A percentile compares a stretch with the other conserved stretches of the same genome.
These are phyloP conservation scores for Hemistola chrysoprasaria DNA, from an alignment of 2,888 invertebrate genomes.

Conservation along the genomic window DNA sequence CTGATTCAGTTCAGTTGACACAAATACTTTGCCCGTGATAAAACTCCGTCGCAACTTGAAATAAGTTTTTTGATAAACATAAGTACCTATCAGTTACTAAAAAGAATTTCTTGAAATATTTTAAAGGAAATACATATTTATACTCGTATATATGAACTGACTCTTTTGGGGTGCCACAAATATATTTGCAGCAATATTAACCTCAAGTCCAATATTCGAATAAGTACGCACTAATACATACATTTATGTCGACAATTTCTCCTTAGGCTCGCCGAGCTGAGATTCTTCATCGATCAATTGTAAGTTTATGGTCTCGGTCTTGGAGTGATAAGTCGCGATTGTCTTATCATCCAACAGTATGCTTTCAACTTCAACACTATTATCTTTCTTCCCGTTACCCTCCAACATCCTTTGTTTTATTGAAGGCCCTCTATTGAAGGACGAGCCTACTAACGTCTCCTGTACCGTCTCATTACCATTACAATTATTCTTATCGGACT, in stretches of 20 bases:
- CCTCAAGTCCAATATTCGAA: too few relatives aligned
- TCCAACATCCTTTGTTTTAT: slow-evolving; percentile 63
- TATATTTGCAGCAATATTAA: too few relatives aligned
- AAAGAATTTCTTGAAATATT: too few relatives aligned
- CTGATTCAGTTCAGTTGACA: slow-evolving; percentile 4
- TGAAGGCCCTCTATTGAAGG: slow-evolving; percentile 79
- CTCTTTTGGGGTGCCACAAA: too few relatives aligned
- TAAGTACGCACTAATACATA: too few relatives aligned
- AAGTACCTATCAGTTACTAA: too few relatives aligned
- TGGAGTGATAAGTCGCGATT: slow-evolving; percentile 59
- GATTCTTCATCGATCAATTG: slow-evolving; percentile 72
- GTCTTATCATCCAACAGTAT: slow-evolving; percentile 76
- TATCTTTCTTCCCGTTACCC: slow-evolving; percentile 68
- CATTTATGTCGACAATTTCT: slow-evolving; percentile 53
- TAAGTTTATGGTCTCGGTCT: slow-evolving; percentile 63
- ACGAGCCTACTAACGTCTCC: slow-evolving; percentile 83
- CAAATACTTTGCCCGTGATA: slow-evolving; percentile 3
- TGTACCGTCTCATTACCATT: slow-evolving; percentile 90
- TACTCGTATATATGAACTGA: too few relatives aligned
- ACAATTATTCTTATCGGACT: slow-evolving; percentile 85
- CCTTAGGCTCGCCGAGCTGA: slow-evolving; percentile 57
- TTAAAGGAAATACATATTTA: too few relatives aligned
- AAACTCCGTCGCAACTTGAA: not conserved
- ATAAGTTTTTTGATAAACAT: too few relatives aligned
- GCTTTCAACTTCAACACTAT: slow-evolving; percentile 81